Conservation (phyloP, 2,888 invertebrate species). For the Drosophila borborema region DNA sequence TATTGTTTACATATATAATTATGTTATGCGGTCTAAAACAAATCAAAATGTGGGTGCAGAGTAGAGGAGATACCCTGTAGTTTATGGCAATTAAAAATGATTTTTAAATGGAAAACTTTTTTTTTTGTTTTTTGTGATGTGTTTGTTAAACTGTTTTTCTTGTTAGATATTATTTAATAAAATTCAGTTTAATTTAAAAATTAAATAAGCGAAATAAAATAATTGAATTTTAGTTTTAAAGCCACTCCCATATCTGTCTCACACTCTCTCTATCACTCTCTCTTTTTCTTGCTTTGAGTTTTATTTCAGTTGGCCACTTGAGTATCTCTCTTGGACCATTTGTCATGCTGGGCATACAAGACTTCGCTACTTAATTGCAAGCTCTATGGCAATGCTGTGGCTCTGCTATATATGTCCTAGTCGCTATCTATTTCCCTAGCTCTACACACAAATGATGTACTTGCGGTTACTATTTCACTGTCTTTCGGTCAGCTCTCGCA, state of each 20-base stretch:
- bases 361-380: constrained; percentile 60
- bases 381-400: constrained; percentile 66
- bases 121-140: too few relatives aligned
- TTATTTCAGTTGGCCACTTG: neutral
- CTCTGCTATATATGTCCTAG: constrained; percentile 4
- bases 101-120: neutral
- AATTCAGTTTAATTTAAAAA: neutral
- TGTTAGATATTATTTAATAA: neutral
- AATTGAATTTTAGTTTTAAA: neutral
- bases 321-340: constrained; percentile 21
- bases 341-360: constrained; percentile 18
- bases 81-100: too few relatives aligned
- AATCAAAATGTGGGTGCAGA: neutral
- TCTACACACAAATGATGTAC: constrained; percentile 6
- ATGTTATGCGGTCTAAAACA: constrained; percentile 3
- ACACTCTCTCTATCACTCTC: neutral
- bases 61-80: neutral
- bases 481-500: neutral
- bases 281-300: neutral
- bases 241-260: neutral
- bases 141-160: neutral
- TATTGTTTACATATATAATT: neutral
- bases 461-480: neutral
- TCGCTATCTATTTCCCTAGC: neutral
- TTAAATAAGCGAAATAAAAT: neutral